Evolutionary conservation across 2,888 invertebrate genomes (phyloP), one percentile per base, ranked within the genome.

Genomic region (Cyclophora punctaria): DNA sequence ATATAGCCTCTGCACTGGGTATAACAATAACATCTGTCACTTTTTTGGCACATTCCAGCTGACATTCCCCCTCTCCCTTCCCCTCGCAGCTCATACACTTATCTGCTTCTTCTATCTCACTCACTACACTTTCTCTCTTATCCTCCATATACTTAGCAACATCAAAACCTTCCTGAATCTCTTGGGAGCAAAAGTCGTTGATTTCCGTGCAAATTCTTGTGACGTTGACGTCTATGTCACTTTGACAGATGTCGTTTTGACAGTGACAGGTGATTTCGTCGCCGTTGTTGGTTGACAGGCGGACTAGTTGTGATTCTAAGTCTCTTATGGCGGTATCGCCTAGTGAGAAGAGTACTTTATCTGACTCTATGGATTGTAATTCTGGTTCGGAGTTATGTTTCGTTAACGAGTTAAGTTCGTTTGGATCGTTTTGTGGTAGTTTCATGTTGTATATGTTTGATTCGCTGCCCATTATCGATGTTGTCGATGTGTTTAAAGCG

Each of bases 391-490:
- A 88, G 37, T 72, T 79, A 58, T 80, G 83, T 35, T 71, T 65
- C 63, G 80, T 78, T 20, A 20, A 20, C 3, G 77, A 53, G 7
- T 58, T 61, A 0, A 59, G 49, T 35, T 78, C 71, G 0, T 57
- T 35, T 5, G 59, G 47, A 49, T 68, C 64, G 1, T 53, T 64
- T 48, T 73, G 69, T 0, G 66, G 55, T 0, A 82, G 62, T 56
- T 85, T 83, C 65, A 80, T 77, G 54, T 84, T 78, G 66, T 85
- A 87, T 1, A 86, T 83, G 55, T 86, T 85, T 0, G 89, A 83
- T 64, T 89, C 89, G 52, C 89, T 89, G 34, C 89, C 89, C 80
- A 89, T 87, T 63, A 85, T 77, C 0, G 88, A 87, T 5, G 86
- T 76, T 0, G 86, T 83, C 2, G 88, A 84, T 3, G 80, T 71